Conservation (phyloP, 2,888 invertebrate species). For the Exocentrus adspersus region DNA sequence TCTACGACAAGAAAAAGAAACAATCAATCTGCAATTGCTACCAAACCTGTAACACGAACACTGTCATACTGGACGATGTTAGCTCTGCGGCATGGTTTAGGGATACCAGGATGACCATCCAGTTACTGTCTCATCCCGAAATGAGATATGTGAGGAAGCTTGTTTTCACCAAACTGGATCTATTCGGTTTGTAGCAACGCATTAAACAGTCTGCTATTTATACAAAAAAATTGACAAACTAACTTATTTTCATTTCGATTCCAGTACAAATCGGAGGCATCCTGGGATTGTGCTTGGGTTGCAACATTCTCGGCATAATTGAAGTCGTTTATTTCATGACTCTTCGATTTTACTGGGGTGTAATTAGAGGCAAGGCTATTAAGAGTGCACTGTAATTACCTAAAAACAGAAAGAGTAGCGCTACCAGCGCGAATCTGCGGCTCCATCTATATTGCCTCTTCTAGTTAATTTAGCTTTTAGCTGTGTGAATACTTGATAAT, state of each 20-base stretch:
- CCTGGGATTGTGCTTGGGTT: constrained; percentile 63
- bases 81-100: constrained; percentile 7
- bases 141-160: constrained; percentile 23
- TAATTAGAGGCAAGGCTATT: constrained; percentile 50
- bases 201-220: too few species aligned
- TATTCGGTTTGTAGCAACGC: constrained; percentile 5
- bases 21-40: constrained; percentile 24
- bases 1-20: neutral
- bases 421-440: neutral
- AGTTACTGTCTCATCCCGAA: constrained; percentile 2
- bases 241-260: constrained; percentile 40
- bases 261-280: constrained; percentile 64
- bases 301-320: constrained; percentile 45
- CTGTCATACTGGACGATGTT: constrained; percentile 10
- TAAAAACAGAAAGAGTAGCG: neutral
- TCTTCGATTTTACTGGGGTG: constrained; percentile 41
- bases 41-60: constrained; percentile 36
- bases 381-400: constrained; percentile 42
- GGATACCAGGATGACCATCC: neutral
- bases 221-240: neutral
- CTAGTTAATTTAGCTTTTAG: neutral
- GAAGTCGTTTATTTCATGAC: constrained; percentile 46
- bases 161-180: constrained; percentile 2
- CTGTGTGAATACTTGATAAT: too few species aligned
- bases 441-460: neutral